Evolutionary conservation across 2,888 invertebrate species (phyloP).

Genomic region (Diarsia brunnea): DNA sequence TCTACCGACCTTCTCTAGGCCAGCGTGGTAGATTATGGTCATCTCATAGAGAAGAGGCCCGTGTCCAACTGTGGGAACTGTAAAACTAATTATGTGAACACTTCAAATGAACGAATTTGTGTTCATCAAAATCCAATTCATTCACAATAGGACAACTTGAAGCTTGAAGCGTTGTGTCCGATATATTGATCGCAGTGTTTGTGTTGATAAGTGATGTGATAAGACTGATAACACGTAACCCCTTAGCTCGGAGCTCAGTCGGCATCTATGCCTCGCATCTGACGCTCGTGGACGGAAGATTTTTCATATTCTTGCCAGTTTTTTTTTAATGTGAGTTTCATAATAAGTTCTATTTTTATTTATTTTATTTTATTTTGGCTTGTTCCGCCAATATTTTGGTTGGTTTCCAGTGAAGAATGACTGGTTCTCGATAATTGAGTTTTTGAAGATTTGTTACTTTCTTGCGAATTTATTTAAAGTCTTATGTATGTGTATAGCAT

Average conservation of each 20-base stretch:
- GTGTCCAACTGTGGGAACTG: background rate
- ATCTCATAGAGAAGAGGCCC: background rate
- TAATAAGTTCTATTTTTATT: constrained; percentile 46
- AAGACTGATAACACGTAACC: constrained; percentile 75
- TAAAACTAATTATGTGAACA: background rate
- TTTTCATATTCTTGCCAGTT: constrained; percentile 22
- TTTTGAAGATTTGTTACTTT: background rate
- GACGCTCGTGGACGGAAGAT: constrained; percentile 41
- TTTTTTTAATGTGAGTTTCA: constrained; percentile 58
- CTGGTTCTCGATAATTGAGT: background rate
- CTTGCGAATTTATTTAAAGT: background rate
- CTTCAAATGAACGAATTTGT: background rate
- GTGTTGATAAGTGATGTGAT: constrained; percentile 67
- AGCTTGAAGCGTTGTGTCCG: background rate
- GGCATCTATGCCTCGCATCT: constrained; percentile 25
- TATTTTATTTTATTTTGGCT: background rate
- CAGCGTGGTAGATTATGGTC: background rate
- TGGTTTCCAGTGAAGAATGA: background rate
- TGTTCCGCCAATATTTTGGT: constrained; percentile 2
- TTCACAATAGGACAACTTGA: background rate
- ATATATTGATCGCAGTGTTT: constrained; percentile 59
- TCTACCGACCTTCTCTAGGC: background rate
- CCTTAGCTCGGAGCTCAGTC: constrained; percentile 45
- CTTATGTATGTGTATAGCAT: no score
- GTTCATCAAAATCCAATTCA: background rate